These are phyloP conservation scores for Cyphomyrmex costatus DNA, from an alignment of 1,140 invertebrate genomes.

Conservation along the genomic window DNA sequence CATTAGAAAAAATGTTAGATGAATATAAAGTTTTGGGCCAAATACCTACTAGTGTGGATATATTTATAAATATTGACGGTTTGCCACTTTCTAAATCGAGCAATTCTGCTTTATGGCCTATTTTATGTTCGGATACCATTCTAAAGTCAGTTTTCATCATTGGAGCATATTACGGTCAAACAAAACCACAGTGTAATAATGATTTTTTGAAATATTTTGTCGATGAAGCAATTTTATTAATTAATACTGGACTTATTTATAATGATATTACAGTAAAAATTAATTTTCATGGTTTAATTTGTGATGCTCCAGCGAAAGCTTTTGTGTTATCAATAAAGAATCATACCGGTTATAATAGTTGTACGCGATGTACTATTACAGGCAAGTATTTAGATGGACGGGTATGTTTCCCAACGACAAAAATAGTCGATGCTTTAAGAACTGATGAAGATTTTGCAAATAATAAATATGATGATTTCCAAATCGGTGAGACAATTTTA, in stretches of 20 bases:
- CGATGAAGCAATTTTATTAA: neutral
- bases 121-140: constrained; percentile 18
- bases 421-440: constrained; percentile 3
- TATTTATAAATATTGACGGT: constrained; percentile 12
- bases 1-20: neutral
- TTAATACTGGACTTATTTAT: neutral
- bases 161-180: neutral
- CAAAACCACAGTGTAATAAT: neutral
- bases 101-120: constrained; percentile 11
- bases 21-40: neutral
- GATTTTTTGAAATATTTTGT: neutral
- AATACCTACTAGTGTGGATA: neutral
- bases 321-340: neutral
- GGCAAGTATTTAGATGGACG: neutral
- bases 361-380: constrained; percentile 24
- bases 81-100: neutral
- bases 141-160: constrained; percentile 19
- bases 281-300: constrained; percentile 12
- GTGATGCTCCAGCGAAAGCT: constrained; percentile 8
- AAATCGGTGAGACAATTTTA: constrained; percentile 15
- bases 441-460: constrained; percentile 3
- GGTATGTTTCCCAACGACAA: constrained; percentile 4
- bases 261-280: constrained; percentile 19
- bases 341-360: neutral
- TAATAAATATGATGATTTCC: constrained; percentile 15